phyloP scores from a whole-genome alignment of 2,797 vertebrate species.

The Myotis pilosus region DNA sequence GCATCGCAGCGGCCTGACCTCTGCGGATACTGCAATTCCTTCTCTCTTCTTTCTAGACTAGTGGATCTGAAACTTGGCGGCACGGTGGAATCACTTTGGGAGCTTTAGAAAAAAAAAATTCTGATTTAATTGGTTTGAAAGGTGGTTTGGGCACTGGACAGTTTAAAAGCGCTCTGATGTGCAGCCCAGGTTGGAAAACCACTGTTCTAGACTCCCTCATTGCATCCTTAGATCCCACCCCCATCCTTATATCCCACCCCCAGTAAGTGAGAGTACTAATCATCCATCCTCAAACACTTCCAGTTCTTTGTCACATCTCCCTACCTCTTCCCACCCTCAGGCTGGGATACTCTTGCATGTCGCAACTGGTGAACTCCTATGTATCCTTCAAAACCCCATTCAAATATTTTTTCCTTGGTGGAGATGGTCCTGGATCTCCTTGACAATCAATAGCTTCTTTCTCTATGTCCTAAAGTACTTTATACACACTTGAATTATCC shows the following conservation, averaged over 20 bases:
- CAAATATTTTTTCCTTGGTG: background rate
- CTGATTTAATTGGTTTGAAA: background rate
- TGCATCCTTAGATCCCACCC: background rate
- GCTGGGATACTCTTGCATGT: background rate
- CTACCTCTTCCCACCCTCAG: background rate
- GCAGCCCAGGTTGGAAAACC: background rate
- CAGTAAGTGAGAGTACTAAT: background rate
- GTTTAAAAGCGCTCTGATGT: background rate
- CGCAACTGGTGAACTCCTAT: background rate
- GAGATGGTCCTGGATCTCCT: background rate
- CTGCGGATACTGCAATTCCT: background rate
- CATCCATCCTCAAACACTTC: background rate
- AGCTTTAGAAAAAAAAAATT: background rate
- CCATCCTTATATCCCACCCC: background rate
- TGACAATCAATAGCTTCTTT: background rate
- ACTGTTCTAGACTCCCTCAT: background rate
- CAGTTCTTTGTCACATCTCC: background rate
- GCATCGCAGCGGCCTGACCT: background rate
- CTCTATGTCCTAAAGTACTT: background rate
- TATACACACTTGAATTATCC: background rate
- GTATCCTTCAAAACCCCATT: conserved; percentile 7
- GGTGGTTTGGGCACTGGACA: background rate
- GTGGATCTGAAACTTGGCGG: conserved; percentile 11
- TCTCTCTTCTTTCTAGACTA: background rate
- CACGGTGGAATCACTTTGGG: background rate